A percentile compares a stretch with the other conserved stretches of the same genome.
phyloP scores from a whole-genome alignment of 2,888 invertebrate genomes.

The Drosophila quasianomalipes region DNA sequence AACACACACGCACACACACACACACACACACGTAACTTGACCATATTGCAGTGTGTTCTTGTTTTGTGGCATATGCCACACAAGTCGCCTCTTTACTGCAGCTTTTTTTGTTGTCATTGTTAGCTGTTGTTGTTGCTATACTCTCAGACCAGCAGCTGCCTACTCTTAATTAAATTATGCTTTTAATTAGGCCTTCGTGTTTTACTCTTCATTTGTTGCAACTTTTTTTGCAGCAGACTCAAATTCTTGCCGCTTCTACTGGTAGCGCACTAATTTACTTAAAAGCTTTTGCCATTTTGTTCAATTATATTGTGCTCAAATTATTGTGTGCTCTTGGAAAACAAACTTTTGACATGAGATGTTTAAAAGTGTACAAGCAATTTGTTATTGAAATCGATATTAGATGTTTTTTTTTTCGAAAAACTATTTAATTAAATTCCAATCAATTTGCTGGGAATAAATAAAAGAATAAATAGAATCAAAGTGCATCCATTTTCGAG shows the following conservation, averaged over 20 bases:
- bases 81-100: constrained; percentile 41
- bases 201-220: constrained; percentile 53
- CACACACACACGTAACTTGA: constrained; percentile 26
- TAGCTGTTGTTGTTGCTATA: constrained; percentile 26
- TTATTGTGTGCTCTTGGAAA: not conserved
- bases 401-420: not conserved
- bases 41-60: constrained; percentile 53
- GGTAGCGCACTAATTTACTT: constrained; percentile 39
- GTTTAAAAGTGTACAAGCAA: not conserved
- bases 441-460: not conserved
- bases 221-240: constrained; percentile 28
- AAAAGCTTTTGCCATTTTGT: constrained; percentile 45
- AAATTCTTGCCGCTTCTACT: constrained; percentile 32
- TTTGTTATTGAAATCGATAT: not conserved
- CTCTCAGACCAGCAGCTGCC: constrained; percentile 45
- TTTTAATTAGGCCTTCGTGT: constrained; percentile 73
- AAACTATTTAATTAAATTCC: not conserved
- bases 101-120: constrained; percentile 26
- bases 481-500: too few relatives aligned
- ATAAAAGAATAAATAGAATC: not conserved
- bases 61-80: constrained; percentile 72
- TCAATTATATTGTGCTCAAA: constrained; percentile 27
- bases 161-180: constrained; percentile 77
- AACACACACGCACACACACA: constrained; percentile 15
- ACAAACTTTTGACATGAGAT: not conserved